A percentile compares a stretch with the other conserved stretches of the same genome.
phyloP scores from a whole-genome alignment of 1,140 invertebrate genomes.

The Drosophila seguyi region DNA sequence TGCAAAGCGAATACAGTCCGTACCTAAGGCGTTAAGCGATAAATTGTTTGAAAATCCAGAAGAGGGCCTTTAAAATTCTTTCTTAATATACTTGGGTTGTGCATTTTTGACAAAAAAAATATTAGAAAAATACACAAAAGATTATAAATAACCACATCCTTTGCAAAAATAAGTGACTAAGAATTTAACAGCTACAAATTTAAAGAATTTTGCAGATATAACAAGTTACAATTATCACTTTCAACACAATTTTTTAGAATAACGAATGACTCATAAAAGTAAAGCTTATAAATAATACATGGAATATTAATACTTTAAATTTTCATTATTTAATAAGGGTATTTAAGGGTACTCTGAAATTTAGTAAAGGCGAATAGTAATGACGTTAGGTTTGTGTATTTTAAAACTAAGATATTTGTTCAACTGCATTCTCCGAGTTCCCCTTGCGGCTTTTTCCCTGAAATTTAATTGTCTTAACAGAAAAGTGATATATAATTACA shows the following conservation, averaged over 20 bases:
- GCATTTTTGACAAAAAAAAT: neutral
- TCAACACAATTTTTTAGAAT: neutral
- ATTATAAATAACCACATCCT: too few species aligned
- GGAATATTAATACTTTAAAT: neutral
- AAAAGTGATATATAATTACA: neutral
- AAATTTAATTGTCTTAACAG: neutral
- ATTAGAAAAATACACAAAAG: too few species aligned
- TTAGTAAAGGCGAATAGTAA: neutral
- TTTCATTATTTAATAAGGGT: neutral
- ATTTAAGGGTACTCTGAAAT: neutral
- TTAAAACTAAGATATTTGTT: neutral
- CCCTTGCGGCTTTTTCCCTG: neutral
- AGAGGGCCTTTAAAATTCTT: neutral
- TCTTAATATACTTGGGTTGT: too few species aligned
- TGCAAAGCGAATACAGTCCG: slow-evolving; percentile 39
- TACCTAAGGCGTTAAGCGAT: neutral
- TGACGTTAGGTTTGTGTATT: neutral
- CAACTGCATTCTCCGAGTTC: slow-evolving; percentile 5
- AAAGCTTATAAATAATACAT: neutral
- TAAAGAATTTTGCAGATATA: too few species aligned
- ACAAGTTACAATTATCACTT: neutral
- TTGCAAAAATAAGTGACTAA: neutral
- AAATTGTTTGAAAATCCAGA: neutral
- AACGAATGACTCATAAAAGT: neutral
- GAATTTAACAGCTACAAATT: neutral